Conservation (phyloP, 2,797 vertebrate species). For the Aplochiton taeniatus region DNA sequence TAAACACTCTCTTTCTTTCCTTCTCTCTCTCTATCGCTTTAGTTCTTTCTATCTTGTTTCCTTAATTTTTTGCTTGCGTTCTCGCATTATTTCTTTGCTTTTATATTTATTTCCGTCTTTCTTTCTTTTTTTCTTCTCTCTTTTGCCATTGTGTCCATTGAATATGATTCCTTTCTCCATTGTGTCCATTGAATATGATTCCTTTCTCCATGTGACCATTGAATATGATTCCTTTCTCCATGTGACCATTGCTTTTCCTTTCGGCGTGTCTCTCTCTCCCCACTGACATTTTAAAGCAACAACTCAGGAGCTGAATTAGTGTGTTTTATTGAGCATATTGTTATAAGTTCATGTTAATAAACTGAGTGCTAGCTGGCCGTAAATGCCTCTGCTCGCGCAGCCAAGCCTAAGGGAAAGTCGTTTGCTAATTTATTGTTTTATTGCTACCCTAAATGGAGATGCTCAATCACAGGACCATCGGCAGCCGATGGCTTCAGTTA, state of each 20-base stretch:
- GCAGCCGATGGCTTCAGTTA: constrained; percentile 30
- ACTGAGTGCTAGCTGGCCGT: constrained; percentile 25
- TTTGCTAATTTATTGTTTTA: constrained; percentile 49
- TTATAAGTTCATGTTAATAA: constrained; percentile 29
- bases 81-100: background rate
- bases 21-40: background rate
- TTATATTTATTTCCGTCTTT: background rate
- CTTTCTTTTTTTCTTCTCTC: background rate
- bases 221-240: too few relatives aligned
- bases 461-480: constrained; percentile 41
- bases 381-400: constrained; percentile 25
- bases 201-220: too few relatives aligned
- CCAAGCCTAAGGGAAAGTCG: constrained; percentile 22
- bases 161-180: too few relatives aligned
- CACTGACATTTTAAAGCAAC: constrained; percentile 17
- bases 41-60: too few relatives aligned
- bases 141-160: too few relatives aligned
- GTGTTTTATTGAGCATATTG: constrained; percentile 26
- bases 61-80: too few relatives aligned
- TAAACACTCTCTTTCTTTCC: background rate
- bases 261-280: too few relatives aligned
- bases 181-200: too few relatives aligned
- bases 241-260: too few relatives aligned
- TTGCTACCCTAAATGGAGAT: constrained; percentile 37
- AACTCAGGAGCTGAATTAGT: constrained; percentile 16